Evolutionary conservation across 2,888 invertebrate genomes (phyloP).

Genomic region (Nephrotoma flavescens): DNA sequence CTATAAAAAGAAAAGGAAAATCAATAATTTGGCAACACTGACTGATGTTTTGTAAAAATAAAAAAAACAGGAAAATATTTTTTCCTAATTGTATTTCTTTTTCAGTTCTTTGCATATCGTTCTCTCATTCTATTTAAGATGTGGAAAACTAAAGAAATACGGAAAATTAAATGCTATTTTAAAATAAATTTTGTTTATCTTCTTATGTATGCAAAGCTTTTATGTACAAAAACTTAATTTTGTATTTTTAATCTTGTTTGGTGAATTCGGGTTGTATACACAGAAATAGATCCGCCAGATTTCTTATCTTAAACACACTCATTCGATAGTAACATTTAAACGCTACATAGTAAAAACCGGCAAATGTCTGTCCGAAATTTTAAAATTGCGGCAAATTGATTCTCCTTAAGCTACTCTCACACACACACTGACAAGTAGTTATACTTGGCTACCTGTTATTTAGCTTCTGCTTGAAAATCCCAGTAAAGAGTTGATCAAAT

Average conservation of each 20-base stretch:
- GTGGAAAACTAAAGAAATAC: background rate
- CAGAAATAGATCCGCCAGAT: no score
- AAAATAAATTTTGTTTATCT: background rate
- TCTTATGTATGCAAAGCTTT: background rate
- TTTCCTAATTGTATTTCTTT: background rate
- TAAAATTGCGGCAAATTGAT: no score
- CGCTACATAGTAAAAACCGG: no score
- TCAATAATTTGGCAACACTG: background rate
- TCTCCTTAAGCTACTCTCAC: no score
- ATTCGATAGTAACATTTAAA: no score
- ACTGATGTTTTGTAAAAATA: background rate
- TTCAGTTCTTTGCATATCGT: background rate
- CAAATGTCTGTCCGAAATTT: no score
- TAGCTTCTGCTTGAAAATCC: no score
- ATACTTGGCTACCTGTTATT: no score
- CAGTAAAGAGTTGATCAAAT: no score
- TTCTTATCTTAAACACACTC: no score
- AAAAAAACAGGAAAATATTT: background rate
- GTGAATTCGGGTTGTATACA: no score
- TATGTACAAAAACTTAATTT: background rate
- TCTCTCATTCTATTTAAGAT: background rate
- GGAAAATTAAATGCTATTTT: background rate
- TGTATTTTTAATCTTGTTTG: background rate
- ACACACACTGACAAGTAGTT: no score
- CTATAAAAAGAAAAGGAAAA: background rate